Percentiles rank a stretch among this genome's conserved stretches.
These are phyloP conservation scores for Cenopis cana DNA, from an alignment of 2,888 invertebrate genomes.

Conservation along the genomic window DNA sequence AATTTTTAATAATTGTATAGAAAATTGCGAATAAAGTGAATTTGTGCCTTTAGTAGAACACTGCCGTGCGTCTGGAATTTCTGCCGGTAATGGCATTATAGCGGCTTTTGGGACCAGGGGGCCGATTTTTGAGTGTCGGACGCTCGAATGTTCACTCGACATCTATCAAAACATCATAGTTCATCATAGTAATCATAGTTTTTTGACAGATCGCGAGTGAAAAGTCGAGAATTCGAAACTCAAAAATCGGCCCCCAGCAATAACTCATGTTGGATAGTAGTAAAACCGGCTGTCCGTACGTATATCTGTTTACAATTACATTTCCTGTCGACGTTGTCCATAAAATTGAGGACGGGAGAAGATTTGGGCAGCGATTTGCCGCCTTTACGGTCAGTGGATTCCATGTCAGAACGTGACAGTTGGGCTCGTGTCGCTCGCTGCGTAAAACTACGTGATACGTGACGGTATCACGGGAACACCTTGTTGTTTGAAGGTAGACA, in stretches of 20 bases:
- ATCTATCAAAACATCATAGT: too few relatives aligned
- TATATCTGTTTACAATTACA: slow-evolving; percentile 61
- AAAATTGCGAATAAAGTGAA: background rate
- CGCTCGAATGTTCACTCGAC: too few relatives aligned
- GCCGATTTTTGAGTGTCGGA: too few relatives aligned
- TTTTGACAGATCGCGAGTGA: too few relatives aligned
- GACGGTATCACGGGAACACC: slow-evolving; percentile 22
- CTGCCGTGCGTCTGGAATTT: background rate
- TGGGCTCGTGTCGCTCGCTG: slow-evolving; percentile 47
- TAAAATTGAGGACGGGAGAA: slow-evolving; percentile 60
- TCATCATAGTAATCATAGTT: too few relatives aligned
- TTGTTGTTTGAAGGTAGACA: slow-evolving; percentile 9
- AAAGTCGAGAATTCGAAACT: too few relatives aligned
- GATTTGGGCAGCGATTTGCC: slow-evolving; percentile 58
- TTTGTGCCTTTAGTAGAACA: background rate
- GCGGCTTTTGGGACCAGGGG: slow-evolving; percentile 15
- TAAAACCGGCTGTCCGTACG: slow-evolving; percentile 39
- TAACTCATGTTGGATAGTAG: slow-evolving; percentile 38
- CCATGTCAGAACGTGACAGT: slow-evolving; percentile 55
- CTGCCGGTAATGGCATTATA: slow-evolving; percentile 21
- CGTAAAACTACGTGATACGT: slow-evolving; percentile 54
- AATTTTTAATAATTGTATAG: too few relatives aligned
- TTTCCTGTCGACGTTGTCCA: slow-evolving; percentile 59
- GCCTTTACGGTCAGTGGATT: slow-evolving; percentile 57
- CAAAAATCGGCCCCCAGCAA: too few relatives aligned